Evolutionary conservation across 2,888 invertebrate species (phyloP), one percentile per base, ranked within the genome.

Genomic region (Bruchidius siliquastri): DNA sequence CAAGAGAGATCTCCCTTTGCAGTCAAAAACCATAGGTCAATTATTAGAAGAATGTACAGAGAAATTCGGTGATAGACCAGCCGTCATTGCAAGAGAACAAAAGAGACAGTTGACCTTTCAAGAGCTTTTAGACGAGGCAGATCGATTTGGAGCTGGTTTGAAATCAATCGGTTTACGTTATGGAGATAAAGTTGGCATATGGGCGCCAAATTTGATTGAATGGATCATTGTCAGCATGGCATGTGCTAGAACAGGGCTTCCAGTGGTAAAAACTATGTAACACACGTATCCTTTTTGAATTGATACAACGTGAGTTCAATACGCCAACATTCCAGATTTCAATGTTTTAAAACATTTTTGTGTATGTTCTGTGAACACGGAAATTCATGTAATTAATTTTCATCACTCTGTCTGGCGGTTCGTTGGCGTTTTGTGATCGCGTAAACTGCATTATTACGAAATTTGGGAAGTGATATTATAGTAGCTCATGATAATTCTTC

Each of bases 111-210:
- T 90, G 20, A 90, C 89, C 0, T 93, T 88, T 78, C 77, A 81
- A 0, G 85, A 90, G 66, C 81, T 90, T 0, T 78, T 89, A n/a
- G 81, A 86, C 30, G 87, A 89, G 81, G 91, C 91, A 0, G 92
- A 94, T 82, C 87, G 88, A 72, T 82, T 95, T 2, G 95, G 94
- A 0, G 92, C 92, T 0, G 93, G 94, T 0, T 87, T 96, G 0
- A 71, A 69, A 68, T 89, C 90, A 67, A 80, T 94, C 22, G 95
- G 95, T 0, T 81, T 96, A 21, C 83, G 90, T 73, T 88, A 86
- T 30, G 94, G 94, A 0, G 96, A 96, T 82, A 86, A 92, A 10
- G 82, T 97, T 2, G 96, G 93, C 0, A 87, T 96, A 22, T 95
- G 94, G 93, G 91, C 92, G 0, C 94, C 95, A 0, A 96, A 95